Evolutionary conservation across 2,113 vertebrate genomes (phyloP).

Genomic region (Apteryx mantelli): DNA sequence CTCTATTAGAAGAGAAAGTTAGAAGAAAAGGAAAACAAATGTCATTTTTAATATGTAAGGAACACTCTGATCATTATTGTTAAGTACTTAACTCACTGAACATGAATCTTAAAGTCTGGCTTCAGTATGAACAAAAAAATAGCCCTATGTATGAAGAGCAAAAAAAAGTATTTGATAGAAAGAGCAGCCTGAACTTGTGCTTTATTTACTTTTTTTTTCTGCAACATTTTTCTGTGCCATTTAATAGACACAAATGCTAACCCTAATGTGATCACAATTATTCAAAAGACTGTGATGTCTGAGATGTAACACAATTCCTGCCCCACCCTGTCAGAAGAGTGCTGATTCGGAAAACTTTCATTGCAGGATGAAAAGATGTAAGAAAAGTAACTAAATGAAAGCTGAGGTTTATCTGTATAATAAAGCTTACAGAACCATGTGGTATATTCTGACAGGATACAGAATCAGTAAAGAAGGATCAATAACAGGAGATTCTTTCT

Average conservation of each 20-base stretch:
- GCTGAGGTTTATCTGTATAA: background rate
- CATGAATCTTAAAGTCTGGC: background rate
- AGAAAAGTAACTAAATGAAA: background rate
- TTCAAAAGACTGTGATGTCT: background rate
- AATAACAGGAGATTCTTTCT: background rate
- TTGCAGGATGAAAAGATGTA: background rate
- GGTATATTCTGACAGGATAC: background rate
- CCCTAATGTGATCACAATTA: background rate
- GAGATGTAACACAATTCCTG: background rate
- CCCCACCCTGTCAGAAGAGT: background rate
- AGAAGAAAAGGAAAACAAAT: background rate
- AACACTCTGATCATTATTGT: background rate
- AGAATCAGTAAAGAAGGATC: background rate
- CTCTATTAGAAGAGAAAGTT: background rate
- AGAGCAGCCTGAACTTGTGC: constrained; percentile 17
- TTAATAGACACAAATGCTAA: background rate
- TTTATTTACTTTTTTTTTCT: constrained; percentile 7
- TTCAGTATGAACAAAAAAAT: background rate
- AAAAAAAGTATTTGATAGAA: constrained; percentile 18
- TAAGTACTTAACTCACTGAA: background rate
- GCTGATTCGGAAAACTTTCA: background rate
- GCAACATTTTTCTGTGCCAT: background rate
- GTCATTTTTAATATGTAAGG: background rate
- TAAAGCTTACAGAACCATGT: background rate
- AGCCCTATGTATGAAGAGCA: background rate